Evolutionary conservation across 2,888 invertebrate species (phyloP).

Genomic region (Acrobasis consociella): DNA sequence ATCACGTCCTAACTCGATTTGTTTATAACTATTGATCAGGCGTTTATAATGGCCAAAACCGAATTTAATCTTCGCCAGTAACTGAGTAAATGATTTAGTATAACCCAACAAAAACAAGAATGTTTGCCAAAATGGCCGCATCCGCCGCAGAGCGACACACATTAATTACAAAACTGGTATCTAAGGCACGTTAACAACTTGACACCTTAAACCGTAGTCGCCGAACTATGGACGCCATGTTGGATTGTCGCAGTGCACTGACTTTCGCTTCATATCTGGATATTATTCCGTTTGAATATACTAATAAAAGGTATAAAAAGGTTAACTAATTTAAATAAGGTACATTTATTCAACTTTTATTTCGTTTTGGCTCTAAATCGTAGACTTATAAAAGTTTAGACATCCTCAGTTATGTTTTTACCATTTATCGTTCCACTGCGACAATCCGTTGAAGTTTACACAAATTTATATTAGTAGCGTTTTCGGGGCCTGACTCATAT

Average conservation of each 20-base stretch:
- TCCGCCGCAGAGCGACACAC: slow-evolving; percentile 42
- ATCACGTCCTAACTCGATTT: too few relatives aligned
- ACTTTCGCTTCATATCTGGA: not conserved
- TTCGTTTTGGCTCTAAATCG: not conserved
- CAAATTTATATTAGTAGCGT: not conserved
- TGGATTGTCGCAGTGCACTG: slow-evolving; percentile 26
- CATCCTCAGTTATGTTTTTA: not conserved
- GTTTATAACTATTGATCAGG: too few relatives aligned
- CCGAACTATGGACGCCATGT: slow-evolving; percentile 30
- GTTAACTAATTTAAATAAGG: too few relatives aligned
- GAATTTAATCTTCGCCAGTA: too few relatives aligned
- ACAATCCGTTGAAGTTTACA: slow-evolving; percentile 11
- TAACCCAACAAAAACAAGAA: not conserved
- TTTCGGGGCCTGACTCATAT: not conserved
- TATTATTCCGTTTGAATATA: too few relatives aligned
- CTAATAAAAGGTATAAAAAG: too few relatives aligned
- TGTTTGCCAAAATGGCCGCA: not conserved
- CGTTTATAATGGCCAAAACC: too few relatives aligned
- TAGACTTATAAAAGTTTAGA: not conserved
- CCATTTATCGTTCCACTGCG: not conserved
- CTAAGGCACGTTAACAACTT: slow-evolving; percentile 71
- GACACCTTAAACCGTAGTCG: slow-evolving; percentile 42
- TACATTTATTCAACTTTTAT: too few relatives aligned
- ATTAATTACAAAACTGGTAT: slow-evolving; percentile 54
- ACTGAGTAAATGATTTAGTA: too few relatives aligned